These are phyloP conservation scores for Hemibagrus guttatus DNA, from an alignment of 2,797 vertebrate species.

Conservation along the genomic window DNA sequence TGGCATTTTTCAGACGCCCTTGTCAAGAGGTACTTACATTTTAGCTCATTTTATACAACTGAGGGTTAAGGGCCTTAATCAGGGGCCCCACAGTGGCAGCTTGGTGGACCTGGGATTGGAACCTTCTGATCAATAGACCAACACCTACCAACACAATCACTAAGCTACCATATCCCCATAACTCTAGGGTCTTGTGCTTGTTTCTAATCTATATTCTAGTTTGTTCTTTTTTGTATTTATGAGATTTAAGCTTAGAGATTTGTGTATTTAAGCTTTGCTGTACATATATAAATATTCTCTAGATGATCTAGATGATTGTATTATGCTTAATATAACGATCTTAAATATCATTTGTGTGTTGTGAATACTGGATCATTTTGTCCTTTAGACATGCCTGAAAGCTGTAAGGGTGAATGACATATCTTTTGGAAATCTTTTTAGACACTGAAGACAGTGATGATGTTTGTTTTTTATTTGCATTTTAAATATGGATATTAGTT, in stretches of 20 bases:
- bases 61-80: no score
- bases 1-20: no score
- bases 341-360: not conserved
- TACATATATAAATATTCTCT: not conserved
- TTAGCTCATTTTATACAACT: no score
- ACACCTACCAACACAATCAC: no score
- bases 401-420: not conserved
- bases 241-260: not conserved
- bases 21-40: no score
- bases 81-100: no score
- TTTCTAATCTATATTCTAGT: not conserved
- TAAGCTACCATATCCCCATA: not conserved
- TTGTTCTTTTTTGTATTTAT: not conserved
- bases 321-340: not conserved
- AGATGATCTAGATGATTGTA: not conserved
- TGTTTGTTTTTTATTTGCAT: not conserved
- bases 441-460: not conserved
- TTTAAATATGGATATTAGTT: not conserved
- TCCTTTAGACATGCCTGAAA: not conserved
- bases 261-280: not conserved
- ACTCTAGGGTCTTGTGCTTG: not conserved
- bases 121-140: no score
- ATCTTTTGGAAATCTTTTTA: not conserved
- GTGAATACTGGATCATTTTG: not conserved
- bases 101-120: no score